Evolutionary conservation across 2,888 invertebrate species (phyloP).

Genomic region (Zeuzera pyrina): DNA sequence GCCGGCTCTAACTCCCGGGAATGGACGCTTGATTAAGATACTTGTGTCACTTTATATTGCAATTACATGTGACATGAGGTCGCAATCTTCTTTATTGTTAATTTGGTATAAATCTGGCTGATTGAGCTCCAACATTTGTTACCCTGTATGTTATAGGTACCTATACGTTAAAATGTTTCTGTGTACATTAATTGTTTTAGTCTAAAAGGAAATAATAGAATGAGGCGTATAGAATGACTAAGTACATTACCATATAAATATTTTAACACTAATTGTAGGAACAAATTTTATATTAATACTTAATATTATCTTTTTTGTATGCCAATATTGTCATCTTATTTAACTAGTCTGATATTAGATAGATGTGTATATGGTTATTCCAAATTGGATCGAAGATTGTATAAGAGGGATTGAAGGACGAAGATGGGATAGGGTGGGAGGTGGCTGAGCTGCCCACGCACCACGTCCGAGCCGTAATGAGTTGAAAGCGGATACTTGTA

Average conservation of each 20-base stretch:
- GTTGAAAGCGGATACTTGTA: conserved; percentile 74
- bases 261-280: too few species aligned
- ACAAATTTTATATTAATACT: too few species aligned
- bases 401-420: conserved; percentile 63
- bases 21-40: conserved; percentile 69
- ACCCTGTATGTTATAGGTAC: neutral
- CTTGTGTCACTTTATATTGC: conserved; percentile 64
- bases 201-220: too few species aligned
- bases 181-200: too few species aligned
- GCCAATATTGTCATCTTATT: conserved; percentile 43
- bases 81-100: conserved; percentile 55
- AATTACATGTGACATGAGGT: conserved; percentile 60
- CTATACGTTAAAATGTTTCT: too few species aligned
- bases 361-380: conserved; percentile 61
- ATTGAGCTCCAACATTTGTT: conserved; percentile 19
- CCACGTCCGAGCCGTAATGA: conserved; percentile 71
- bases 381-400: conserved; percentile 69
- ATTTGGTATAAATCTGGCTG: conserved; percentile 39
- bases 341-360: conserved; percentile 52
- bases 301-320: too few species aligned
- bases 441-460: conserved; percentile 51
- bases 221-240: too few species aligned
- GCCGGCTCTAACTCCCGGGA: conserved; percentile 49
- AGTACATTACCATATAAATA: too few species aligned
- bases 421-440: conserved; percentile 25